Conservation (phyloP, 2,113 vertebrate genomes). For the Gobius niger region DNA sequence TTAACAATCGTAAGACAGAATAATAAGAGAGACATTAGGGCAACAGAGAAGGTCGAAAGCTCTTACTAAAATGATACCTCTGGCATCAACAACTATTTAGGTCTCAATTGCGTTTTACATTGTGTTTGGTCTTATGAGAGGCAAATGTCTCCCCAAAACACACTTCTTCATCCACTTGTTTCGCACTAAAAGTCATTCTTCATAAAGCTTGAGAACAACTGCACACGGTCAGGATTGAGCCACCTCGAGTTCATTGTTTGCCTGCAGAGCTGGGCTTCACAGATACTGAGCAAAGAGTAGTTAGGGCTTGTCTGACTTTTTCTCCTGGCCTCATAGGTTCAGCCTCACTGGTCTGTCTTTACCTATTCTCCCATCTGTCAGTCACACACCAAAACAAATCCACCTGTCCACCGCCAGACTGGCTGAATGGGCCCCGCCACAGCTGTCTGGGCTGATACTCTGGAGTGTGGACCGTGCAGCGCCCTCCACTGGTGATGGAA, state of each 20-base stretch:
- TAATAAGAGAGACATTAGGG: no score
- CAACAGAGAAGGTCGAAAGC: no score
- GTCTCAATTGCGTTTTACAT: no score
- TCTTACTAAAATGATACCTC: no score
- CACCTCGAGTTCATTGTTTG: constrained; percentile 46
- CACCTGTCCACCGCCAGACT: constrained; percentile 71
- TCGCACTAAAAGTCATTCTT: no score
- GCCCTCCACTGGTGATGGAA: constrained; percentile 72
- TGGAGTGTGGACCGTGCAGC: constrained; percentile 56
- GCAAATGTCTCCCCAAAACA: no score
- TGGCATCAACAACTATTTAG: no score
- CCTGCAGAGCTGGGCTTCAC: constrained; percentile 47
- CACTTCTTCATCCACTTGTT: constrained; percentile 14
- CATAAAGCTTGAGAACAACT: neutral
- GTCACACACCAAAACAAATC: constrained; percentile 76
- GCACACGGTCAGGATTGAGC: constrained; percentile 15
- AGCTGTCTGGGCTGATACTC: constrained; percentile 59
- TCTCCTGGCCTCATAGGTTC: constrained; percentile 72
- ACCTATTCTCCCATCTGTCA: constrained; percentile 76
- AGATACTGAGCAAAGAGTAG: constrained; percentile 56
- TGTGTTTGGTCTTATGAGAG: no score
- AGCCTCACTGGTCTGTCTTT: constrained; percentile 77
- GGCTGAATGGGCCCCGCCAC: constrained; percentile 52
- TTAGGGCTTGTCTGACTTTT: constrained; percentile 64
- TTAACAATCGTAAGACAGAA: no score